A percentile compares a stretch with the other conserved stretches of the same genome.
Conservation (phyloP, 2,113 vertebrate species). For the Aleadryas rufinucha region DNA sequence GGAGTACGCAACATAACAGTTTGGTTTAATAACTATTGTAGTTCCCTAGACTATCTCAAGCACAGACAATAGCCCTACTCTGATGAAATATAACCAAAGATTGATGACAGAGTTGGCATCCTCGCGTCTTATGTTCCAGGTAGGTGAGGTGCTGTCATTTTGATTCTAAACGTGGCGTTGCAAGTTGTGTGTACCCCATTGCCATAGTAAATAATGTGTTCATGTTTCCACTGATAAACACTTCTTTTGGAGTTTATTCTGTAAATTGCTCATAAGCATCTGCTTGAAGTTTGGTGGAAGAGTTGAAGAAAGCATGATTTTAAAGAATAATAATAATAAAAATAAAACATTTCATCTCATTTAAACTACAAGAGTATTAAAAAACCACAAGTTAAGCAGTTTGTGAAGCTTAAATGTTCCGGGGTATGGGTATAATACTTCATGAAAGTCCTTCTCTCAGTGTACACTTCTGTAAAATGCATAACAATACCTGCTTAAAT, state of each 20-base stretch:
- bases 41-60: background rate
- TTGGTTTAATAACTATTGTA: slow-evolving; percentile 52
- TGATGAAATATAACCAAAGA: slow-evolving; percentile 60
- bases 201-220: background rate
- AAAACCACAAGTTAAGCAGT: slow-evolving; percentile 65
- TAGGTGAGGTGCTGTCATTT: slow-evolving; percentile 35
- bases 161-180: slow-evolving; percentile 56
- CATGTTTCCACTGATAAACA: slow-evolving; percentile 10
- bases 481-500: slow-evolving; percentile 68
- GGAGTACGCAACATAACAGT: background rate
- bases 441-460: slow-evolving; percentile 13
- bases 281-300: background rate
- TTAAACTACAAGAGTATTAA: slow-evolving; percentile 66
- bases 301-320: background rate
- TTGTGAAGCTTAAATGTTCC: slow-evolving; percentile 60
- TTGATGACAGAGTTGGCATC: slow-evolving; percentile 52
- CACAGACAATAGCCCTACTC: background rate
- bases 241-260: background rate
- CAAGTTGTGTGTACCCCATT: background rate
- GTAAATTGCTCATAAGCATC: background rate
- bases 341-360: slow-evolving; percentile 46
- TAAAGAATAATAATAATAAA: slow-evolving; percentile 5
- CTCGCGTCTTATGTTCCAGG: slow-evolving; percentile 58
- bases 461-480: background rate
- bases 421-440: slow-evolving; percentile 46